These are phyloP conservation scores for Eurypyga helias DNA, from an alignment of 2,113 vertebrate species.

Conservation along the genomic window DNA sequence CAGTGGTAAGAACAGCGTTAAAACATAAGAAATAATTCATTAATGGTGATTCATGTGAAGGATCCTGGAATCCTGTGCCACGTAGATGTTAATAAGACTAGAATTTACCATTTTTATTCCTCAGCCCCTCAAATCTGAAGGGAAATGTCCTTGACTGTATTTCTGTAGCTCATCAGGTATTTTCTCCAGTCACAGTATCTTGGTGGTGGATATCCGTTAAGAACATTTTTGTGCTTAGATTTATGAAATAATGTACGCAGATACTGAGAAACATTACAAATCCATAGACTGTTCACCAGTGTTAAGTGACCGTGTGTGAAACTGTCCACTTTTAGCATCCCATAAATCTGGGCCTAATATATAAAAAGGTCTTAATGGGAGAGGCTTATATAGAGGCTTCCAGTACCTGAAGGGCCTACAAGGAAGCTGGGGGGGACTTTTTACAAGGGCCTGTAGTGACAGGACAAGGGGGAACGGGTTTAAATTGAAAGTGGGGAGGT, in stretches of 20 bases:
- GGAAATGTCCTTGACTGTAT: neutral
- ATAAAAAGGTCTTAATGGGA: neutral
- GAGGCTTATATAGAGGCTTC: too few relatives aligned
- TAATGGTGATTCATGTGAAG: neutral
- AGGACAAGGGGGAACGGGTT: too few relatives aligned
- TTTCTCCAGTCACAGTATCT: neutral
- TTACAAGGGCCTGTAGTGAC: too few relatives aligned
- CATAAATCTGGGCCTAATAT: neutral
- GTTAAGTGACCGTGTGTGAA: neutral
- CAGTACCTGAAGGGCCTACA: too few relatives aligned
- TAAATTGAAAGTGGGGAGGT: too few relatives aligned
- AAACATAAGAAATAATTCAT: neutral
- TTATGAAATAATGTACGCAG: neutral
- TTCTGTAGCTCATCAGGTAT: neutral
- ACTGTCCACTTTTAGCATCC: neutral
- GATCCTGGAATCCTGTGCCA: neutral
- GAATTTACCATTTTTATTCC: neutral
- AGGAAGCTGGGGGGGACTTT: too few relatives aligned
- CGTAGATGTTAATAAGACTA: neutral
- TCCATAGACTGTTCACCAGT: neutral
- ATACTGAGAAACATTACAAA: neutral
- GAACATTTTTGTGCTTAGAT: neutral
- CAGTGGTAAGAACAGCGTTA: slow-evolving; percentile 79
- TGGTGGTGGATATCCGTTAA: neutral
- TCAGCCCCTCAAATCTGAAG: neutral